Conservation (phyloP, 2,888 invertebrate species). For the Conomelus anceps region DNA sequence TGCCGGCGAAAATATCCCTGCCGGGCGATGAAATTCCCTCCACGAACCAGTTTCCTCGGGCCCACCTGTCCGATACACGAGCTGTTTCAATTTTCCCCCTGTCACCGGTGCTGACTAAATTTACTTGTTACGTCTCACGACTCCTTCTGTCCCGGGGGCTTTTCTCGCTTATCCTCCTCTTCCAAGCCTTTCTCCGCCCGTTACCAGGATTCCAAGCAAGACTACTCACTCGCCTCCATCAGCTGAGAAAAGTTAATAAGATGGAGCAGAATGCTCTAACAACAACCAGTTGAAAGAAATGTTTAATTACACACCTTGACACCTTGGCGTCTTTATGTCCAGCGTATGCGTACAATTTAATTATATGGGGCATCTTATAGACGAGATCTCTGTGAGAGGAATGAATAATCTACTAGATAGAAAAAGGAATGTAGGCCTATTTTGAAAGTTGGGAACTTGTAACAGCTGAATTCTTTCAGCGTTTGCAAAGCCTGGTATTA, state of each 20-base stretch:
- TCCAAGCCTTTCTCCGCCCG: neutral
- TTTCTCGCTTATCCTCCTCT: neutral
- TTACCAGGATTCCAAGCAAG: neutral
- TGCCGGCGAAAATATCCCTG: neutral
- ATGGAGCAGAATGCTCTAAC: neutral
- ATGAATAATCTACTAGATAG: neutral
- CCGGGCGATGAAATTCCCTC: neutral
- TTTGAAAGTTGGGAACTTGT: no score
- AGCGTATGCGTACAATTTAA: neutral
- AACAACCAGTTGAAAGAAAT: neutral
- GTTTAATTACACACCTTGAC: neutral
- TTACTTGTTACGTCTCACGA: neutral
- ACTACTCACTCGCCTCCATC: neutral
- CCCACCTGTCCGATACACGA: neutral
- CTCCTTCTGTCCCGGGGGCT: neutral
- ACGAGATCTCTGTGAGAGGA: neutral
- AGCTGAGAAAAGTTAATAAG: neutral
- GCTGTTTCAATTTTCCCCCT: neutral
- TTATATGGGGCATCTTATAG: neutral
- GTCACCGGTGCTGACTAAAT: neutral
- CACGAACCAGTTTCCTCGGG: neutral
- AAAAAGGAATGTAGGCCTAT: neutral
- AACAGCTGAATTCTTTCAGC: neutral
- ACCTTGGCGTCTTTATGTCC: neutral
- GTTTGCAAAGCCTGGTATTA: neutral